Conservation (phyloP, 2,797 vertebrate genomes). For the Paguma larvata region DNA sequence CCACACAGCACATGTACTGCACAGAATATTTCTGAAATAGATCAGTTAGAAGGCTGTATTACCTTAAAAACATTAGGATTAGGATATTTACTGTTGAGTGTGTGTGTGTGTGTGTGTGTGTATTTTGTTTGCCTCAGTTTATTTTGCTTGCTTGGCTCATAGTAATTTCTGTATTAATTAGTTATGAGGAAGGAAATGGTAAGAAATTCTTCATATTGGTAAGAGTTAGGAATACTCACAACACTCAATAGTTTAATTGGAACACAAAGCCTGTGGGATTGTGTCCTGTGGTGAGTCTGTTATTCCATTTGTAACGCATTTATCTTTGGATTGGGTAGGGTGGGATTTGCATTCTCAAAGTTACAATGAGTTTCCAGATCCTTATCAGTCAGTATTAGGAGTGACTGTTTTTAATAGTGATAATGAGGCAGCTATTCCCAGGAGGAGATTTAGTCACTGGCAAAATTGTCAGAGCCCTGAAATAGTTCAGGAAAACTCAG, state of each 20-base stretch:
- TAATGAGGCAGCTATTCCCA: slow-evolving; percentile 88
- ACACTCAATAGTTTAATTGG: neutral
- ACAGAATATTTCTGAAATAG: slow-evolving; percentile 64
- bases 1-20: slow-evolving; percentile 20
- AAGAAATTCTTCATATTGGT: slow-evolving; percentile 40
- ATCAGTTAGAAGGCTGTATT: slow-evolving; percentile 39
- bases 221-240: slow-evolving; percentile 49
- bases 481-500: slow-evolving; percentile 85
- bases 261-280: slow-evolving; percentile 5
- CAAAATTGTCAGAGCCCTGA: slow-evolving; percentile 86
- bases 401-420: slow-evolving; percentile 89
- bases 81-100: neutral
- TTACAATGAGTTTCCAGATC: slow-evolving; percentile 87
- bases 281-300: slow-evolving; percentile 38
- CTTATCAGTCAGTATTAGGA: slow-evolving; percentile 83
- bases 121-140: neutral
- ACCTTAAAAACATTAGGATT: slow-evolving; percentile 42
- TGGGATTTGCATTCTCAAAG: slow-evolving; percentile 81
- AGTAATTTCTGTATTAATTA: slow-evolving; percentile 40
- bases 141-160: slow-evolving; percentile 54
- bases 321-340: slow-evolving; percentile 80
- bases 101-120: neutral
- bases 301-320: slow-evolving; percentile 69
- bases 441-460: slow-evolving; percentile 87
- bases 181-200: slow-evolving; percentile 52